Conservation (phyloP, 2,797 vertebrate genomes). For the Tragopan temminckii region DNA sequence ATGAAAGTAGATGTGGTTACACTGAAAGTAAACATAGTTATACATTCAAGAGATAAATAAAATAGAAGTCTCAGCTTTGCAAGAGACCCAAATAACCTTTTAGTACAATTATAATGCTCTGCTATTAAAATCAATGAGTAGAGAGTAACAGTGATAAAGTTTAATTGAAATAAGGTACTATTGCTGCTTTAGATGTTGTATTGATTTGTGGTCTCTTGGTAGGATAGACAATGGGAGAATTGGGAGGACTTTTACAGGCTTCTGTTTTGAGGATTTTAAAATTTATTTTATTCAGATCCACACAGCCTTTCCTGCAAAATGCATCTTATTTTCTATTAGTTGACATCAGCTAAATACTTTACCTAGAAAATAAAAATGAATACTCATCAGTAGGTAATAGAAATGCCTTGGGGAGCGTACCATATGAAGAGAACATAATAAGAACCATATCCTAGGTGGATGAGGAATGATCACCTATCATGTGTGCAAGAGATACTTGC, state of each 20-base stretch:
- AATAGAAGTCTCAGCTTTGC: background rate
- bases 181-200: background rate
- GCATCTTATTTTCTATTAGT: background rate
- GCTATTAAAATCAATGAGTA: background rate
- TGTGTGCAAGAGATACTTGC: background rate
- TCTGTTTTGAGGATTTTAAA: background rate
- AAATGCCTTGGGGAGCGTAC: background rate
- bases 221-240: background rate
- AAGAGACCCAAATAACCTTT: background rate
- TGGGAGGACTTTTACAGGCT: rapidly evolving
- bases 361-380: background rate
- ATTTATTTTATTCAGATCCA: too few species aligned
- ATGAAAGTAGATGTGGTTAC: slow-evolving; percentile 27
- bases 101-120: background rate
- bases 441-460: background rate
- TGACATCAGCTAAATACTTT: background rate
- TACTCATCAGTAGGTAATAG: background rate
- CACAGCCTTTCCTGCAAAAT: background rate
- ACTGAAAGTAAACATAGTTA: slow-evolving; percentile 3
- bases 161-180: background rate
- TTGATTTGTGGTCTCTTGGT: background rate
- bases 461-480: background rate
- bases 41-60: background rate
- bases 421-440: background rate
- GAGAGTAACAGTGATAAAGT: background rate